Percentiles rank a stretch among this genome's conserved stretches.
These are phyloP conservation scores for Protaetia brevitarsis DNA, from an alignment of 1,140 invertebrate species.

Conservation along the genomic window DNA sequence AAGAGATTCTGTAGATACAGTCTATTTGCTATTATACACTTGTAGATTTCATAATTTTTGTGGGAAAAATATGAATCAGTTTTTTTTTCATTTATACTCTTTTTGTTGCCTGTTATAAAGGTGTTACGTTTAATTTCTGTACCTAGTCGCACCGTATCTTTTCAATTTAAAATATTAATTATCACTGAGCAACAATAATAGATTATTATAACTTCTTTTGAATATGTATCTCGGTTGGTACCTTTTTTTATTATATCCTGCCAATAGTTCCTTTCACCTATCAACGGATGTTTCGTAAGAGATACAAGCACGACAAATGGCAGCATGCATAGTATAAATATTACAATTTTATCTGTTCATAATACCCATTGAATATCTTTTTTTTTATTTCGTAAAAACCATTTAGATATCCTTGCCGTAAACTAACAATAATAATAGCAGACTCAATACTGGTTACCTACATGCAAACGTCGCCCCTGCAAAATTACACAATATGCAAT, in stretches of 20 bases:
- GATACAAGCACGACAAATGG: not conserved
- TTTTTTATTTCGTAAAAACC: not conserved
- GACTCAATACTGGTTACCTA: no score
- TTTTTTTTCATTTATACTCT: no score
- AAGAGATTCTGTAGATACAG: no score
- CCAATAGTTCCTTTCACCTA: not conserved
- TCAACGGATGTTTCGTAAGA: not conserved
- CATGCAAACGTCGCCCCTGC: not conserved
- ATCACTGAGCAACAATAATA: not conserved
- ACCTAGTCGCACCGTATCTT: no score
- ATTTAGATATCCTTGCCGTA: not conserved
- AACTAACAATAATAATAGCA: not conserved
- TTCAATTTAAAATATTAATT: not conserved
- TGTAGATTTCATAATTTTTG: no score
- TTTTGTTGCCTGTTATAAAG: no score
- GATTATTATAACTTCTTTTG: not conserved
- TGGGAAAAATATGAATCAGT: no score
- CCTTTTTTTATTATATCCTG: not conserved
- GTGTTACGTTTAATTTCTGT: no score
- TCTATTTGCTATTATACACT: no score
- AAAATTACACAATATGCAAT: not conserved
- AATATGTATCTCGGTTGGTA: not conserved
- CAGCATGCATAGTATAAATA: not conserved
- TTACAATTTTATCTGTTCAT: not conserved
- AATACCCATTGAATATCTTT: not conserved